These are phyloP conservation scores for Portunus trituberculatus DNA, from an alignment of 1,140 invertebrate species.

Conservation along the genomic window DNA sequence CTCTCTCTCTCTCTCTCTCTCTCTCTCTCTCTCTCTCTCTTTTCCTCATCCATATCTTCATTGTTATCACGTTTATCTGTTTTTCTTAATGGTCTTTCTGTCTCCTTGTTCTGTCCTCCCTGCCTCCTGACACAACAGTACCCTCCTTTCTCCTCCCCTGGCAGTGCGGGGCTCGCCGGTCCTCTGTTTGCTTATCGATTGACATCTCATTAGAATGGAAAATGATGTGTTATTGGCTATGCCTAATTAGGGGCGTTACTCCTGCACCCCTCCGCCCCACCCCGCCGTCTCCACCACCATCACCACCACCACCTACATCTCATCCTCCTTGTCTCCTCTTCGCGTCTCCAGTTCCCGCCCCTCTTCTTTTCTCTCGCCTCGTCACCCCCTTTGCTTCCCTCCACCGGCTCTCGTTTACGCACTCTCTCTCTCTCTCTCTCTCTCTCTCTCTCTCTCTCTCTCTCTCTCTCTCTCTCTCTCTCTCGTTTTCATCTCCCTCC, in stretches of 20 bases:
- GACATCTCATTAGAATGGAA: slow-evolving; percentile 11
- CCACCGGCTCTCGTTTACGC: no score
- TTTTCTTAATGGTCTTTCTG: no score
- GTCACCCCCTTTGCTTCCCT: no score
- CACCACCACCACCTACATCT: neutral
- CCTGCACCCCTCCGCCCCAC: neutral
- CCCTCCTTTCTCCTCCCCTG: neutral
- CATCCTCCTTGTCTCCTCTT: neutral
- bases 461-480: neutral
- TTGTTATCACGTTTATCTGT: no score
- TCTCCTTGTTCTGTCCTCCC: no score
- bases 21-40: no score
- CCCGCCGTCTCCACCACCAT: neutral
- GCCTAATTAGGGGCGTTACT: neutral
- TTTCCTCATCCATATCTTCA: no score
- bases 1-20: no score
- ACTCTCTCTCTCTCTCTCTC: no score
- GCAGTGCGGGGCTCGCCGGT: neutral
- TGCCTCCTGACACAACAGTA: neutral
- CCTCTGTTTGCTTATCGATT: neutral
- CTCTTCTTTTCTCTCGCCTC: no score
- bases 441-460: neutral
- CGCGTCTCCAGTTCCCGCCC: neutral
- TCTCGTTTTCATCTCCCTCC: neutral
- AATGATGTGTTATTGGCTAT: neutral